These are phyloP conservation scores for Eubasilissa splendida DNA, from an alignment of 2,888 invertebrate species.

Conservation along the genomic window DNA sequence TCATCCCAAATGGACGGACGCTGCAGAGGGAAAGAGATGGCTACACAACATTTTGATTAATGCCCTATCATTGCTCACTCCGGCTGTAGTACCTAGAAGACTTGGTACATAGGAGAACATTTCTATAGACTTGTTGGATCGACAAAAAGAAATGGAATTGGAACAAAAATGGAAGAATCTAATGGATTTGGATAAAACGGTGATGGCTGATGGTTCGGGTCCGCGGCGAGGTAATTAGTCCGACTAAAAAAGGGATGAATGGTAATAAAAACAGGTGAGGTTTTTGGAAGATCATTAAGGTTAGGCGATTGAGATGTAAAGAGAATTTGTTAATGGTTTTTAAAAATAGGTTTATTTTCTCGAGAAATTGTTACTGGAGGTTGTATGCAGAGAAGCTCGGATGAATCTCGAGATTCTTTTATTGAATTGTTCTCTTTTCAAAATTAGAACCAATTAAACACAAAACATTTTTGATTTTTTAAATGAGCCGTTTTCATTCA, in stretches of 20 bases:
- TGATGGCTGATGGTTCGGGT: slow-evolving; percentile 20
- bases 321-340: slow-evolving; percentile 17
- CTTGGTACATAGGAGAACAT: slow-evolving; percentile 31
- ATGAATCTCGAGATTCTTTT: background rate
- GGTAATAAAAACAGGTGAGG: slow-evolving; percentile 28
- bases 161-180: slow-evolving; percentile 33
- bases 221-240: slow-evolving; percentile 31
- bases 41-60: slow-evolving; percentile 74
- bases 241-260: slow-evolving; percentile 19
- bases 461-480: no score
- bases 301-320: slow-evolving; percentile 26
- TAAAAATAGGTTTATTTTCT: background rate
- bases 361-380: background rate
- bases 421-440: no score
- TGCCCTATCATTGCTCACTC: slow-evolving; percentile 73
- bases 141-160: slow-evolving; percentile 43
- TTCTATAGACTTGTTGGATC: slow-evolving; percentile 37
- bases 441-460: no score
- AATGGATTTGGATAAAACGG: slow-evolving; percentile 41
- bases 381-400: background rate
- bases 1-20: slow-evolving; percentile 4
- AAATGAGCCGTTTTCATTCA: no score
- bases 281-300: slow-evolving; percentile 25
- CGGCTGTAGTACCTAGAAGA: slow-evolving; percentile 59
- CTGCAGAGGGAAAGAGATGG: slow-evolving; percentile 61